Conservation (phyloP, 2,888 invertebrate genomes). For the Euclidia mi region DNA sequence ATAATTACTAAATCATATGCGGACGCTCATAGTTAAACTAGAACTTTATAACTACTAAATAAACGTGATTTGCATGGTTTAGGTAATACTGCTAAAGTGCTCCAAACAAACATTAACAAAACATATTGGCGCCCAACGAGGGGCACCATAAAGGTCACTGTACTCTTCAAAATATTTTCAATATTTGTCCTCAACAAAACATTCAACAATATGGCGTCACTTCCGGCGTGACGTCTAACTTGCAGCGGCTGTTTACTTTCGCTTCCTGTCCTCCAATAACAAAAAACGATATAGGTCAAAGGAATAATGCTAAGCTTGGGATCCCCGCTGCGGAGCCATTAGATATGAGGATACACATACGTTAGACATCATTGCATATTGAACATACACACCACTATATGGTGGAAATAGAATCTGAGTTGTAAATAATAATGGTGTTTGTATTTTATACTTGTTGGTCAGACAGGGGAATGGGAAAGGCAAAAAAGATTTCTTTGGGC, state of each 20-base stretch:
- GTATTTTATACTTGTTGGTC: too few relatives aligned
- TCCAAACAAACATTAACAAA: too few relatives aligned
- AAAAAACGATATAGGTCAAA: slow-evolving; percentile 55
- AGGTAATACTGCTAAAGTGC: too few relatives aligned
- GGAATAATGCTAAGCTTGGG: slow-evolving; percentile 61
- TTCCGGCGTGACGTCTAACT: slow-evolving; percentile 35
- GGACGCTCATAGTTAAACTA: too few relatives aligned
- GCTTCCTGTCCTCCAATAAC: slow-evolving; percentile 60
- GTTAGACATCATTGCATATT: slow-evolving; percentile 1
- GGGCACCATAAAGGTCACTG: not conserved
- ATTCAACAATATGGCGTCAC: slow-evolving; percentile 20
- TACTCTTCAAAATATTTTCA: not conserved
- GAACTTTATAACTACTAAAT: too few relatives aligned
- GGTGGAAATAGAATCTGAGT: too few relatives aligned
- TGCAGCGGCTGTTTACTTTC: slow-evolving; percentile 42
- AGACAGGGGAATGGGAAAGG: too few relatives aligned
- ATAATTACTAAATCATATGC: too few relatives aligned
- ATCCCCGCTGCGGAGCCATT: slow-evolving; percentile 39
- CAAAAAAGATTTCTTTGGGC: too few relatives aligned
- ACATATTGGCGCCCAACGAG: not conserved
- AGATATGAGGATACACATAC: not conserved
- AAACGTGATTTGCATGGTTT: too few relatives aligned
- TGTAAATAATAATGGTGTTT: too few relatives aligned
- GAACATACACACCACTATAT: not conserved
- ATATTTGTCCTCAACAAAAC: slow-evolving; percentile 17